Evolutionary conservation across 2,888 invertebrate species (phyloP), one percentile per base, ranked within the genome.

Genomic region (Sphinx pinastri): DNA sequence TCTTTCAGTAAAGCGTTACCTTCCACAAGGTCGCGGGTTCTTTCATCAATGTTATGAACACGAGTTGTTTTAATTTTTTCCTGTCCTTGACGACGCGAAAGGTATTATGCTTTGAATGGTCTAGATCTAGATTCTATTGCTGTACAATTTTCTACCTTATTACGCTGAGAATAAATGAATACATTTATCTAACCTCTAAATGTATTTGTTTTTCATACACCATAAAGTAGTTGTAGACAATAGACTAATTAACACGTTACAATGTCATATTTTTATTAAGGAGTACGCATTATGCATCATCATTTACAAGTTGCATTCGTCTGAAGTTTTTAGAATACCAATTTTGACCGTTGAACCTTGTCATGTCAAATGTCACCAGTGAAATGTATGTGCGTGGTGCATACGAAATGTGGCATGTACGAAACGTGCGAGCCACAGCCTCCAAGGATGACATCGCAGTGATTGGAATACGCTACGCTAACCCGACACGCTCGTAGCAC

Each of bases 381-480:
- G 88, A 87, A 88, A 88, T 85, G 81, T 76, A 71, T 73, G 76
- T 76, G 75, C 75, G 80, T 75, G 77, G 78, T 84, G 88, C 84
- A 88, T 89, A 84, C 86, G 72, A 84, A 87, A 84, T 83, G 81
- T 71, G 70, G 60, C 58, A 76, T 74, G 77, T 74, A 73, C 76
- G 74, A 55, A 55, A 47, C 63, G 49, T 49, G 63, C 58, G 58
- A 16, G 31, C 58, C 58, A 14, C 58, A 6, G 25, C 19, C 76
- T 75, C 71, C 79, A 81, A 84, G 81, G 81, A 79, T 85, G 89
- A 84, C 87, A 88, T 86, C 88, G 88, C 81, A 89, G 88, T 89
- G 90, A 85, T 82, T 78, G 60, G 89, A 85, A 87, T 89, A 72
- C 16, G 60, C 49, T 63, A 49, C 49, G 63, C 63, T 63, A 13